Conservation (phyloP, 2,797 vertebrate genomes). For the Lepus townsendii region DNA sequence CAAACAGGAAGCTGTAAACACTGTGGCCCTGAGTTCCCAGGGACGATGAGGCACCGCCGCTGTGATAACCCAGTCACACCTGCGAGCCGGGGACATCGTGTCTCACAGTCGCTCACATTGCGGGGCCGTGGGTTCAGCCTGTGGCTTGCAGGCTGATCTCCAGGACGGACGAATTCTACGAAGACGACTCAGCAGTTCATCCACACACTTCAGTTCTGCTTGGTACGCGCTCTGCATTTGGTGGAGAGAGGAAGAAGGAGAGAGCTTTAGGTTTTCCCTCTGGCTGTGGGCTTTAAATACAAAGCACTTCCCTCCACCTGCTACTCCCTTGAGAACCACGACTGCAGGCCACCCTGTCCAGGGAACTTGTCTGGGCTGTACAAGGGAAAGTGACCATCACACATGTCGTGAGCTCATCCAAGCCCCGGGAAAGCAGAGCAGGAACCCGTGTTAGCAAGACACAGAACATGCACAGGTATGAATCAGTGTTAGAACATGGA, state of each 20-base stretch:
- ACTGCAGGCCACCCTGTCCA: neutral
- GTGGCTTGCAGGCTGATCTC: too few relatives aligned
- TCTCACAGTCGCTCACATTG: neutral
- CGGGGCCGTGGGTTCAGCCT: neutral
- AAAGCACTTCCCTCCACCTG: neutral
- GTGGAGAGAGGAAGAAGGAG: neutral
- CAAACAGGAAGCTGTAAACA: slow-evolving; percentile 63
- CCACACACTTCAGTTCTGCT: neutral
- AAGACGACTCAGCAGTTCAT: neutral
- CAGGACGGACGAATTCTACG: neutral
- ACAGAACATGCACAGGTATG: too few relatives aligned
- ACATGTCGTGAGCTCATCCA: too few relatives aligned
- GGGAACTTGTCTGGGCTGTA: neutral
- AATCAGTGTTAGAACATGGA: too few relatives aligned
- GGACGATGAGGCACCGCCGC: neutral
- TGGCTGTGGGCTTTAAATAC: neutral
- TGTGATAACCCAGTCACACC: neutral
- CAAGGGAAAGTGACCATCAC: rapidly evolving
- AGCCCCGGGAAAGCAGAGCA: neutral
- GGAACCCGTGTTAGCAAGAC: neutral
- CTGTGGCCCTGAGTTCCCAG: neutral
- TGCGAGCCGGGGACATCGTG: slow-evolving; percentile 26
- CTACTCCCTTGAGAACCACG: neutral
- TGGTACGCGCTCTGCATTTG: too few relatives aligned
- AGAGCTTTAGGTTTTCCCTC: neutral